These are phyloP conservation scores for Gracilinanus agilis DNA, from an alignment of 2,113 vertebrate genomes.

Conservation along the genomic window DNA sequence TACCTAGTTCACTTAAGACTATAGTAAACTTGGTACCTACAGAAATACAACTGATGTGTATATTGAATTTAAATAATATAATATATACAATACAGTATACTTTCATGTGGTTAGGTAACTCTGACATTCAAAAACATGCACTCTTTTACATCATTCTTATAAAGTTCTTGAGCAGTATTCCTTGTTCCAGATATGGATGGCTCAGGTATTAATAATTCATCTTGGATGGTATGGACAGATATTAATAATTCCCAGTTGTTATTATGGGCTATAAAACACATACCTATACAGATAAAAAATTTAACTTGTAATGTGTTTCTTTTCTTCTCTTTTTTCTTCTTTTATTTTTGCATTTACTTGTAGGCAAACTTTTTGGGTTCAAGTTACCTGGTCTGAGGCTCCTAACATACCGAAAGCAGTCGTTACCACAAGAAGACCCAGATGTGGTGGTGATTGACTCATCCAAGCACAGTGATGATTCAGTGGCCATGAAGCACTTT, in stretches of 20 bases:
- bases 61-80: conserved; percentile 34
- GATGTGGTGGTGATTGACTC: conserved; percentile 96
- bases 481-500: conserved; percentile 93
- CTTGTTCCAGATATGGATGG: not conserved
- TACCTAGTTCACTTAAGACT: not conserved
- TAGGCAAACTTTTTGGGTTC: conserved; percentile 95
- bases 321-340: conserved; percentile 25
- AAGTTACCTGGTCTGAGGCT: conserved; percentile 93
- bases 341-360: conserved; percentile 73
- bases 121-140: conserved; percentile 8
- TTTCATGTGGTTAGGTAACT: not conserved
- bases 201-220: not conserved
- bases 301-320: not conserved
- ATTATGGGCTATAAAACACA: not conserved
- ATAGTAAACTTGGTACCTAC: not conserved
- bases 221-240: not conserved
- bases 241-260: not conserved
- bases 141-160: conserved; percentile 1
- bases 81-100: conserved; percentile 10
- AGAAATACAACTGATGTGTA: not conserved
- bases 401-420: conserved; percentile 94
- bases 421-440: conserved; percentile 97
- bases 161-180: not conserved
- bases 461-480: conserved; percentile 93
- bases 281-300: too few species aligned